Conservation (phyloP, 2,797 vertebrate species). For the Stomatorhinus walkeri region DNA sequence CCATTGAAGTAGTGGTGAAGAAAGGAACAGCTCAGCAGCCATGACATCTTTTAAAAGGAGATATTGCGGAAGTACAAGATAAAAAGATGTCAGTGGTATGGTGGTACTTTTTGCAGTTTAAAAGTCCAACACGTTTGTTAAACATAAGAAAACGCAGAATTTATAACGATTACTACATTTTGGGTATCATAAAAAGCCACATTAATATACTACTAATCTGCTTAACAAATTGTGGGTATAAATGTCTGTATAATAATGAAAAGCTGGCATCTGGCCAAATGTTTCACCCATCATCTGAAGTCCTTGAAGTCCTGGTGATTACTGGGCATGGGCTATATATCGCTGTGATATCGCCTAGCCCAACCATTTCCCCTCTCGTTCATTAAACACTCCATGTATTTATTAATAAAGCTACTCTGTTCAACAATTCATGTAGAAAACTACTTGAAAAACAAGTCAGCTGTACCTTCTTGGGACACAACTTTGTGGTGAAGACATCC, state of each 20-base stretch:
- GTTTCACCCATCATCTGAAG: not conserved
- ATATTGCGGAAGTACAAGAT: not conserved
- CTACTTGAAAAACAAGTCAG: not conserved
- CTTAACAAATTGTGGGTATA: not conserved
- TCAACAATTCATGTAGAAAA: not conserved
- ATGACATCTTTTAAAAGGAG: not conserved
- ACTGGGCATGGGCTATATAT: not conserved
- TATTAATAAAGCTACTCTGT: not conserved
- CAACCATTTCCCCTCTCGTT: not conserved
- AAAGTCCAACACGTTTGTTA: too few relatives aligned
- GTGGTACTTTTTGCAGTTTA: too few relatives aligned
- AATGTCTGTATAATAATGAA: not conserved
- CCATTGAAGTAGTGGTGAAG: not conserved
- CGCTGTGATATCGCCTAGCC: not conserved
- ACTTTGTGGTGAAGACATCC: constrained; percentile 66
- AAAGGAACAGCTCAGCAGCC: not conserved
- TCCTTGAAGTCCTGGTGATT: not conserved
- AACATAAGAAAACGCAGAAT: too few relatives aligned
- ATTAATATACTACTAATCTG: too few relatives aligned
- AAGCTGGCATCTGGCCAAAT: not conserved
- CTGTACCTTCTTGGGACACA: constrained; percentile 80
- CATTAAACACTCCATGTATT: not conserved
- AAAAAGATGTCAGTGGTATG: too few relatives aligned
- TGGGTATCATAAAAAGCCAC: too few relatives aligned
- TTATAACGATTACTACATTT: too few relatives aligned